Base-by-base conservation (phyloP, 1,140 invertebrate genomes). In the Ceratoteleas bidentatus region DNA sequence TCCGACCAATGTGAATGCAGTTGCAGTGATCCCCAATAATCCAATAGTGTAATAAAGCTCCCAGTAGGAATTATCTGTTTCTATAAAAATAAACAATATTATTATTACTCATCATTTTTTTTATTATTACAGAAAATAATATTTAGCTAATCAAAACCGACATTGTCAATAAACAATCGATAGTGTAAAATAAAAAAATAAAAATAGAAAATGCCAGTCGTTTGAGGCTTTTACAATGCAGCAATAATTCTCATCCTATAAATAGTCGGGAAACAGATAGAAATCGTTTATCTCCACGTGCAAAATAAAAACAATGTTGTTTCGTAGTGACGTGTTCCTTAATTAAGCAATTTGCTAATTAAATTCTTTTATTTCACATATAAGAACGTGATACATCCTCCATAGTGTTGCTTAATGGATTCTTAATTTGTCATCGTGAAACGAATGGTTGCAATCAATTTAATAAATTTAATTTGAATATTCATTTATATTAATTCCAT, bases 1-100 rank as follows among this genome's bases (percentile, higher is more conserved):
- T 57, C 90, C 90, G 13, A 88, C 83, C 5, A 91, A 79, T 68
- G 89, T 88, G 66, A 90, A 87, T 33, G 87, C 87, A 34, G 89
- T 86, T 10, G 85, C 84, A 4, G 87, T 86, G 8, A 90, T 81
- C 4, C 86, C 84, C 8, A 90, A 61, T 24, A 88, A 65, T 45
- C 86, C 85, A 54, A 90, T 79, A 6, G 80, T 84, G 40, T 88
- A 90, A 10, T 89, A 86, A 13, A 79, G 64, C 85, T 89, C 86
- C 89, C 88, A 89, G 60, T 87, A 74, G 50, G 74, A 85, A 60
- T 79, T 47, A 70, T 82, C 57, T 45, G 72, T 60, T 83, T 86
- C 87, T n/a, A n/a, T 88, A 54, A 16, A 40, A 84, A 34, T n/a
- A 58, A 53, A 65, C 49, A 15, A n/a, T 50, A n/a, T 2, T 16